Base-by-base conservation (phyloP, 2,113 vertebrate genomes). In the Poeciliopsis prolifica region DNA sequence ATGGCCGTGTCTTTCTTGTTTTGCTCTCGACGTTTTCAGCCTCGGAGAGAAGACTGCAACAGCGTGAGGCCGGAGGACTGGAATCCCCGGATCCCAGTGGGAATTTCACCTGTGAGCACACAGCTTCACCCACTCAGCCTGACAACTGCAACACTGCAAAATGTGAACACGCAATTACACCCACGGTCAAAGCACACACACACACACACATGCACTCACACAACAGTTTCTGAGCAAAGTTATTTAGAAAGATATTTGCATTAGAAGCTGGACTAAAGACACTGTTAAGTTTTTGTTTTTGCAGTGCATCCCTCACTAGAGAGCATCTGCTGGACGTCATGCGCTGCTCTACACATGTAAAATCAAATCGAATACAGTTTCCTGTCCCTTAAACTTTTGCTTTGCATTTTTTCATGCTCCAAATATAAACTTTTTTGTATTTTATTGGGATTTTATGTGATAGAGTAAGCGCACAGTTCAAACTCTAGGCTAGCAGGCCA, bases 31-130 rank as follows among this genome's bases (percentile, higher is more conserved):
- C 17, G 37, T 74, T 72, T 66, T 61, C 86, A 95, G 95, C 94
- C 94, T 28, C 93, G 94, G 66, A 91, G 95, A 84, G 95, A 95
- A 81, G 95, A 95, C 89, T 94, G 94, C 35, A 95, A 93, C 87
- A 95, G 92, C 75, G 84, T 94, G 5, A 84, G 94, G 79, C 92
- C 94, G 1, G 95, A 95, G 65, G 95, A 95, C 80, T 95, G 95
- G 95, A 95, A 95, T 83, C 94, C 95, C 72, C 80, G 95, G 76
- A 95, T 95, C 89, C 95, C 94, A 1, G 94, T 95, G 79, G 94
- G 95, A 85, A 94, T 95, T 81, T 95, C 94, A 76, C 94, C 94
- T 86, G 94, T 95, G 88, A 95, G 94, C 88, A 88, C 65, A 88
- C 78, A 28, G 69, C 81, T 33, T 62, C 79, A 75, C 63, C 64